Conservation (phyloP, 2,797 vertebrate genomes). For the Philypnodon macrostomus region DNA sequence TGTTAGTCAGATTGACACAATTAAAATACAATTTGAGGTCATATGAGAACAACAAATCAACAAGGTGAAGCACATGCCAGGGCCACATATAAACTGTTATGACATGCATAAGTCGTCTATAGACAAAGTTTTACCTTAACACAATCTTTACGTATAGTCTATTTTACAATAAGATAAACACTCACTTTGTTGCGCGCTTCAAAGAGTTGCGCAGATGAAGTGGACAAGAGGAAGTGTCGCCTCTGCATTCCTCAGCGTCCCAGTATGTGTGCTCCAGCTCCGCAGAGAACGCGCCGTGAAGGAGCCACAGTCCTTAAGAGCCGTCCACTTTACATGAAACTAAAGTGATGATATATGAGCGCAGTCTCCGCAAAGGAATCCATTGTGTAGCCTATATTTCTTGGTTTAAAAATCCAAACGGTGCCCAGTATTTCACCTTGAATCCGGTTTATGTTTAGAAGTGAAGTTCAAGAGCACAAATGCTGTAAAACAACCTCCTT, state of each 20-base stretch:
- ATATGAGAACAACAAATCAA: too few relatives aligned
- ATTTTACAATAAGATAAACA: neutral
- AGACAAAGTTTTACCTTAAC: too few relatives aligned
- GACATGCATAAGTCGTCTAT: too few relatives aligned
- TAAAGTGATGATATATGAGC: neutral
- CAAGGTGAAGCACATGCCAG: too few relatives aligned
- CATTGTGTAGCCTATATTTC: conserved; percentile 27
- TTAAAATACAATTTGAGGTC: too few relatives aligned
- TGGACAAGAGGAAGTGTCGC: conserved; percentile 49
- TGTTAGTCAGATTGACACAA: too few relatives aligned
- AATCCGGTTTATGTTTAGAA: conserved; percentile 25
- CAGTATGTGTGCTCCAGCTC: conserved; percentile 36
- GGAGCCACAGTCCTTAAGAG: conserved; percentile 38
- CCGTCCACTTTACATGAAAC: conserved; percentile 13
- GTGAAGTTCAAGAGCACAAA: conserved; percentile 41
- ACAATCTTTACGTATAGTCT: too few relatives aligned
- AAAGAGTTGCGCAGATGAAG: conserved; percentile 64
- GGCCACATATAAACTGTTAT: too few relatives aligned
- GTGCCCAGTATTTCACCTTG: neutral
- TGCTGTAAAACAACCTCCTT: conserved; percentile 21
- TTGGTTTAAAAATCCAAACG: conserved; percentile 32
- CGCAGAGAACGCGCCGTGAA: conserved; percentile 45
- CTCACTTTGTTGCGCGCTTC: conserved; percentile 66
- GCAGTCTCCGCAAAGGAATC: neutral
- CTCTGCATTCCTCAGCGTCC: conserved; percentile 71